Base-by-base conservation (phyloP, 2,797 vertebrate genomes). In the Parambassis ranga region DNA sequence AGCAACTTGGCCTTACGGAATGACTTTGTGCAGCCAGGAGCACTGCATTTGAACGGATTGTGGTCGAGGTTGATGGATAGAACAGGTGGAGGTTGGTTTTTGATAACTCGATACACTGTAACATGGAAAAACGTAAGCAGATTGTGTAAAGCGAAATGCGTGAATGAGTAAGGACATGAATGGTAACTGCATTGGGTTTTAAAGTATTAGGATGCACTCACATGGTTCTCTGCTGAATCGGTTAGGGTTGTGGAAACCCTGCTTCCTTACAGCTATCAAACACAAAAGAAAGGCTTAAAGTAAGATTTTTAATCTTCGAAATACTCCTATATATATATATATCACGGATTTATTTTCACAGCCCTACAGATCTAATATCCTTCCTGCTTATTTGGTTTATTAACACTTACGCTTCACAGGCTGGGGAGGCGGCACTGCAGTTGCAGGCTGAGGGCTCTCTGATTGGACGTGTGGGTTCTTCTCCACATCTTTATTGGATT, bases 1-100 rank as follows among this genome's bases (percentile, higher is more conserved):
- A 98, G 87, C 65, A 98, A 87, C 90, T 98, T 98, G 64, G 95
- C 96, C 89, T 98, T 98, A 72, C 96, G 95, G 89, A 98, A 98
- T 71, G 93, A 95, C 90, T 98, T 98, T 28, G 92, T 90, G 89
- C 97, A 98, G 84, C 96, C 95, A 16, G 94, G 91, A 70, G 95
- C 91, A 27, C 94, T 95, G 91, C 97, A 98, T 89, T 95, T 95
- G 87, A 97, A 98, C 7, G 95, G 95, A 80, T 94, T 94, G 90
- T 96, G 94, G 88, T 98, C 95, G 42, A 98, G 92, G 73, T 98
- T 96, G 71, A 95, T 88, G 79, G 94, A 82, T 75, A 95, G 86
- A 77, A 92, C 88, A 15, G 93, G 95, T 60, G 94, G 94, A 39
- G 94, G 93, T 76, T 94, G 92, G 89, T 94, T 96, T 93, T 95